phyloP scores from a whole-genome alignment of 2,797 vertebrate species.

The Clarias laeviceps region DNA sequence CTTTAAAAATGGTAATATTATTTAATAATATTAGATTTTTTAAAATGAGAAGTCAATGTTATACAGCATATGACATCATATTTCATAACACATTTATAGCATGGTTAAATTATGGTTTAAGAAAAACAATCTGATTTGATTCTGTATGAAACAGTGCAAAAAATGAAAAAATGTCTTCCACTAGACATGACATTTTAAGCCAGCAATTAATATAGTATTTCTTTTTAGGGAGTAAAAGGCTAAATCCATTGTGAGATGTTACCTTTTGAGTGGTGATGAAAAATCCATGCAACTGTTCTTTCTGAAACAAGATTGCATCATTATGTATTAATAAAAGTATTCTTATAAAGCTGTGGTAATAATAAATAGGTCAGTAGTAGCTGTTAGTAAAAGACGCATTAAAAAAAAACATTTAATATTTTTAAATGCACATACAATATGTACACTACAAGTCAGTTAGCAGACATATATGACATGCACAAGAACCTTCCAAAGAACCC shows the following conservation, averaged over 20 bases:
- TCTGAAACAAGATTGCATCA: not conserved
- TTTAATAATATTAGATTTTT: too few relatives aligned
- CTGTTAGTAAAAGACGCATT: not conserved
- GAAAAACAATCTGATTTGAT: not conserved
- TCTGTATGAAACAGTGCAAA: not conserved
- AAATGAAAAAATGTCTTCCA: not conserved
- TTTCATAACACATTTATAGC: not conserved
- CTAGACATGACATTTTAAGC: not conserved
- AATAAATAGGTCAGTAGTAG: not conserved
- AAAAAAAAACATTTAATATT: not conserved
- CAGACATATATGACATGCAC: not conserved
- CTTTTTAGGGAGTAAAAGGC: not conserved
- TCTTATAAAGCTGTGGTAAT: not conserved
- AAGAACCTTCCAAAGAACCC: not conserved
- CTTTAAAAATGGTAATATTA: too few relatives aligned
- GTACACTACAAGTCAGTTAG: not conserved
- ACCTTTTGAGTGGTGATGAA: slow-evolving; percentile 2
- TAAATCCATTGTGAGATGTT: not conserved
- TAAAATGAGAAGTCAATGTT: not conserved
- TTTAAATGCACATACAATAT: not conserved
- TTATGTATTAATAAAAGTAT: not conserved
- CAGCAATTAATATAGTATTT: not conserved
- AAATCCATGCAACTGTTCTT: not conserved
- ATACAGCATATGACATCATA: not conserved
- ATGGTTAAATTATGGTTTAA: not conserved